A percentile compares a stretch with the other conserved stretches of the same genome.
These are phyloP conservation scores for Tyrannus savana DNA, from an alignment of 2,113 vertebrate species.

Conservation along the genomic window DNA sequence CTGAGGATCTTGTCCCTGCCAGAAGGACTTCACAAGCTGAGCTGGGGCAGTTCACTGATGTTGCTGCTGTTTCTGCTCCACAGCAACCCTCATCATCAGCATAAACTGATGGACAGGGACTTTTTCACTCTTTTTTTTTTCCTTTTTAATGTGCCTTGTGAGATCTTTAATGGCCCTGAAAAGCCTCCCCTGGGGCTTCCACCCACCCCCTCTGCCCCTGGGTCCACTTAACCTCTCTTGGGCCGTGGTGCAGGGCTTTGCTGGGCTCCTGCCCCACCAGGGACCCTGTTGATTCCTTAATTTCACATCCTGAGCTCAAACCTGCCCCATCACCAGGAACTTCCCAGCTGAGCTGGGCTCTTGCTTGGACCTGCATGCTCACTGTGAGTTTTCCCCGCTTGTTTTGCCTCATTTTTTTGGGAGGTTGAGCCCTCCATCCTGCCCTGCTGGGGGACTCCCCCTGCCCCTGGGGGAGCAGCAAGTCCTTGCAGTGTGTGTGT, in stretches of 20 bases:
- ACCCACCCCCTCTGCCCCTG: background rate
- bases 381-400: background rate
- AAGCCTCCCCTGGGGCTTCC: background rate
- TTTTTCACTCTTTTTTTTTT: background rate
- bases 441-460: background rate
- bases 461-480: background rate
- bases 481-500: accelerated
- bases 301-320: background rate
- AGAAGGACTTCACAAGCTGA: background rate
- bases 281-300: accelerated
- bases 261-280: accelerated
- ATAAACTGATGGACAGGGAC: background rate
- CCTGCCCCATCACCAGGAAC: accelerated
- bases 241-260: background rate
- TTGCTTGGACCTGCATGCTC: background rate
- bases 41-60: background rate
- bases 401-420: background rate
- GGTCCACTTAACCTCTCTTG: background rate
- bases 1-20: background rate
- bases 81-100: background rate
- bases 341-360: background rate
- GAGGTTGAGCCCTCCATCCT: background rate
- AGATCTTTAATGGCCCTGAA: background rate
- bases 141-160: background rate
- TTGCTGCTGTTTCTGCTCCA: background rate